Conservation (phyloP, 2,113 vertebrate species). For the Phyllopteryx taeniolatus region DNA sequence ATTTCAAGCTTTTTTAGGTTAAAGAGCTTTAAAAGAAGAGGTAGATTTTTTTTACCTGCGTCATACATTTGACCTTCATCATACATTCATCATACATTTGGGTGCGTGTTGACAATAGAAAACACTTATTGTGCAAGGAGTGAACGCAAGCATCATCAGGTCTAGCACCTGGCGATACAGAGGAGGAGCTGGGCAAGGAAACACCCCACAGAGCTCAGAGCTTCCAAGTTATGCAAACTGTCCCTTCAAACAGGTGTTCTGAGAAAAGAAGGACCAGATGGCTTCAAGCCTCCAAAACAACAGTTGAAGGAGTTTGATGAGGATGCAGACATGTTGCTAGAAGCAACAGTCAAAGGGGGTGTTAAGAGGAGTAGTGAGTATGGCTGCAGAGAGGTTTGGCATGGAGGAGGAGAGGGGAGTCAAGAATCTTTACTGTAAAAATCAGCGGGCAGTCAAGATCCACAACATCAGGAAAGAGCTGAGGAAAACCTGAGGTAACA, state of each 20-base stretch:
- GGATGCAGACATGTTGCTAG: constrained; percentile 1
- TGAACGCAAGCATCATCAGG: constrained; percentile 6
- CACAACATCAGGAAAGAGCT: not conserved
- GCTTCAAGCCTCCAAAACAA: not conserved
- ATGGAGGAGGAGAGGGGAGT: constrained; percentile 9
- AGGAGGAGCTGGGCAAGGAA: constrained; percentile 10
- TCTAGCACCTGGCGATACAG: constrained; percentile 14
- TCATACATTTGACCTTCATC: too few species aligned
- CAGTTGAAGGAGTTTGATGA: not conserved
- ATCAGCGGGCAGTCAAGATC: not conserved
- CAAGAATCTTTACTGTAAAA: not conserved
- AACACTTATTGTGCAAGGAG: not conserved
- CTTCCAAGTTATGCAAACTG: constrained; percentile 2
- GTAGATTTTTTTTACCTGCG: too few species aligned
- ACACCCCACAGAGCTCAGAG: constrained; percentile 7
- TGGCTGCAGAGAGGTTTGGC: constrained; percentile 16
- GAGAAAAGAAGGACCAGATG: constrained; percentile 6
- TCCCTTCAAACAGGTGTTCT: not conserved
- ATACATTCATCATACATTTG: too few species aligned
- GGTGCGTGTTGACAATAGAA: too few species aligned
- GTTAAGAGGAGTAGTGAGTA: constrained; percentile 17
- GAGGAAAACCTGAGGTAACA: constrained; percentile 4
- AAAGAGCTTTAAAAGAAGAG: too few species aligned
- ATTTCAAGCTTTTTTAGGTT: too few species aligned
- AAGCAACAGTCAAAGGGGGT: constrained; percentile 13